phyloP scores from a whole-genome alignment of 2,797 vertebrate species.

The Tenualosa thibaudeaui region DNA sequence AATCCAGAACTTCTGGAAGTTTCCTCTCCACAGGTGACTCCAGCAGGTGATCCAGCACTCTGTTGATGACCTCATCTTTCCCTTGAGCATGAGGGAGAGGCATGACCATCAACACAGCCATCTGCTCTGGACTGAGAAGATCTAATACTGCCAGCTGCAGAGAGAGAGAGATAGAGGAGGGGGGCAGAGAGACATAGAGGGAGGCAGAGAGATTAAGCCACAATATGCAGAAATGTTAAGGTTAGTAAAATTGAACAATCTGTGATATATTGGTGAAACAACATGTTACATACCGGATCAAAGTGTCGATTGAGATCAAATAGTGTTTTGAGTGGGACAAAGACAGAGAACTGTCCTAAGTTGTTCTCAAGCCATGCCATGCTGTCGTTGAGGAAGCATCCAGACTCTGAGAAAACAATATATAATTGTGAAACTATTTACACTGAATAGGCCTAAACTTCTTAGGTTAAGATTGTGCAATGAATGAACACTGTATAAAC shows the following conservation, averaged over 20 bases:
- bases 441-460: too few relatives aligned
- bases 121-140: constrained; percentile 16
- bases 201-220: background rate
- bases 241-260: background rate
- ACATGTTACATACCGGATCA: constrained; percentile 23
- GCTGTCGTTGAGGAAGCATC: constrained; percentile 24
- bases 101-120: constrained; percentile 12
- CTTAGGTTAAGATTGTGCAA: too few relatives aligned
- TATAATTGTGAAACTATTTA: background rate
- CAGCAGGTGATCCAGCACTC: constrained; percentile 27
- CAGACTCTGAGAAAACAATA: background rate
- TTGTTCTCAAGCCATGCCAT: constrained; percentile 36
- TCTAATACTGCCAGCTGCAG: background rate
- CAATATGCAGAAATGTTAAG: too few relatives aligned
- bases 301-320: constrained; percentile 34
- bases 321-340: constrained; percentile 19
- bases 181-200: background rate
- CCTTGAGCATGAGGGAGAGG: background rate
- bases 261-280: too few relatives aligned
- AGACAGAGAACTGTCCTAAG: constrained; percentile 31
- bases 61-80: constrained; percentile 20
- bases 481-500: too few relatives aligned
- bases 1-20: background rate
- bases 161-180: background rate
- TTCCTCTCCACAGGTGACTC: background rate